A percentile compares a stretch with the other conserved stretches of the same genome.
Conservation (phyloP, 1,140 invertebrate species). For the Mamestra configurata region DNA sequence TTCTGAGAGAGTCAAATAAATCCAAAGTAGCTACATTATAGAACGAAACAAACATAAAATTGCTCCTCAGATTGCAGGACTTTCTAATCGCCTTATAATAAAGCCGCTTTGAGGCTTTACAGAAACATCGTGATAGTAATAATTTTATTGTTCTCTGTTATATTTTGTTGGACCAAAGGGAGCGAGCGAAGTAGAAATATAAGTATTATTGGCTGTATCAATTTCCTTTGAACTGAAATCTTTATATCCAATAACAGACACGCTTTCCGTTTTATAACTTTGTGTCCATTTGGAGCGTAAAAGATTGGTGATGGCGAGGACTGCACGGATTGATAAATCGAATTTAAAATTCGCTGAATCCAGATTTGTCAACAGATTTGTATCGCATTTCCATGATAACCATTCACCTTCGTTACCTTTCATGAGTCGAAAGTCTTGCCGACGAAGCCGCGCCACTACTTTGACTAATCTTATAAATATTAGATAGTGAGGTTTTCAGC, state of each 20-base stretch:
- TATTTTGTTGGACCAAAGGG: conserved; percentile 15
- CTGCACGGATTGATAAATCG: conserved; percentile 16
- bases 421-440: not conserved
- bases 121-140: conserved; percentile 41
- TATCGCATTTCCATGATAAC: not conserved
- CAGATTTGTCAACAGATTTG: not conserved
- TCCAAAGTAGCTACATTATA: not conserved
- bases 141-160: conserved; percentile 22
- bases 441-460: not conserved
- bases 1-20: not conserved
- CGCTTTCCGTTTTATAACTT: conserved; percentile 25
- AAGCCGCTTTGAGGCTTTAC: conserved; percentile 29
- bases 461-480: conserved; percentile 32
- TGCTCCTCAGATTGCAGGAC: conserved; percentile 6
- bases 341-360: not conserved
- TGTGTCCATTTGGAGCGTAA: conserved; percentile 16
- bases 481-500: conserved; percentile 17
- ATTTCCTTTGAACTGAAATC: conserved; percentile 34
- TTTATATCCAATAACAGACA: conserved; percentile 39
- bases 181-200: not conserved
- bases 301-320: conserved; percentile 6
- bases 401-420: not conserved
- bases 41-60: conserved; percentile 46
- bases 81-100: conserved; percentile 48
- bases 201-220: conserved; percentile 7